phyloP scores from a whole-genome alignment of 2,797 vertebrate species.

The Miopithecus talapoin region DNA sequence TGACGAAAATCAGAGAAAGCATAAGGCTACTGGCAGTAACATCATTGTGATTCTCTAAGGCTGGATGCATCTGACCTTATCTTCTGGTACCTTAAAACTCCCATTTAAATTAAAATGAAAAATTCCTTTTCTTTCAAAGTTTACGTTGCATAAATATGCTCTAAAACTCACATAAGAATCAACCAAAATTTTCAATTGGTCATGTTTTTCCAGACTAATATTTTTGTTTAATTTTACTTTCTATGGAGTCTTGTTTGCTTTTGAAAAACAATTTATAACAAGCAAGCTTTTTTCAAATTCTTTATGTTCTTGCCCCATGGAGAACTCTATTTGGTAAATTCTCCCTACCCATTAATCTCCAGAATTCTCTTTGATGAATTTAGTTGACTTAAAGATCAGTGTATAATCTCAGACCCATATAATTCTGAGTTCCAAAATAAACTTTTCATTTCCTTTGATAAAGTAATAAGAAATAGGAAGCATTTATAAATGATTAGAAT shows the following conservation, averaged over 20 bases:
- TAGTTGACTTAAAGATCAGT: not conserved
- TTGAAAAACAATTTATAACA: not conserved
- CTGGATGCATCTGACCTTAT: not conserved
- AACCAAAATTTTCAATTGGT: not conserved
- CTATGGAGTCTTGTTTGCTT: not conserved
- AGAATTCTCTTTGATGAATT: not conserved
- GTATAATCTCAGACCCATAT: not conserved
- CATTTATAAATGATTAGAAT: not conserved
- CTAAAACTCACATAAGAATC: not conserved
- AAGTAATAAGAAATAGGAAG: not conserved
- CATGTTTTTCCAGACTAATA: not conserved
- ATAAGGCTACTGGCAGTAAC: not conserved
- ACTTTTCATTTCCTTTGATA: not conserved
- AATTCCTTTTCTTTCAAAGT: not conserved
- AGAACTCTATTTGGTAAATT: not conserved
- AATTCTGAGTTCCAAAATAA: not conserved
- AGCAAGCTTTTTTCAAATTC: not conserved
- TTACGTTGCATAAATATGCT: not conserved
- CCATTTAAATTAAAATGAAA: constrained; percentile 8
- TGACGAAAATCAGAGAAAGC: not conserved
- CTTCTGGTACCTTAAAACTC: not conserved
- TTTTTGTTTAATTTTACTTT: not conserved
- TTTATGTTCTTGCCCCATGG: not conserved
- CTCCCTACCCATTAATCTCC: not conserved
- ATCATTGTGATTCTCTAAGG: not conserved